Evolutionary conservation across 2,797 vertebrate species (phyloP).

Genomic region (Pygocentrus nattereri): DNA sequence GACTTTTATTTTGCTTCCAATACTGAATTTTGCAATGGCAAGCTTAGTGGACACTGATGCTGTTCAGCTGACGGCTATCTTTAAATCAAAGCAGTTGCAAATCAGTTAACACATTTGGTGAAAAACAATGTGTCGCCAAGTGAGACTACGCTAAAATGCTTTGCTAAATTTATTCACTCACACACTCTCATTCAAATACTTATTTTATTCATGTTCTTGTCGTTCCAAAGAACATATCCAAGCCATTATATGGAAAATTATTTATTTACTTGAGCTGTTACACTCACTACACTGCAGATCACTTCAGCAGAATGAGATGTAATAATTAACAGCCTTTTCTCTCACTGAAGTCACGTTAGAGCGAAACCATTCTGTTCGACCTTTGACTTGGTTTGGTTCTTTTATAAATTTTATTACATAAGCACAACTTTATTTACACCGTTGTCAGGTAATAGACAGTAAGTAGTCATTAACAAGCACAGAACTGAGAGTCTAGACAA

Average conservation of each 20-base stretch:
- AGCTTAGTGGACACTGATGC: background rate
- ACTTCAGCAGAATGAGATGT: background rate
- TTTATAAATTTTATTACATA: background rate
- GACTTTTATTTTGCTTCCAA: slow-evolving; percentile 8
- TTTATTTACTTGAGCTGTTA: background rate
- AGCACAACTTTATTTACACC: background rate
- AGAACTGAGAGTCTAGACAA: background rate
- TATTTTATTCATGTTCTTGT: background rate
- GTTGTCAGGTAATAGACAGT: background rate
- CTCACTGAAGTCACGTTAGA: background rate
- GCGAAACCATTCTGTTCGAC: background rate
- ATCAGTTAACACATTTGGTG: too few relatives aligned
- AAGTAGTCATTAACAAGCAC: background rate
- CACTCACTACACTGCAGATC: background rate
- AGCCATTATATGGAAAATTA: background rate
- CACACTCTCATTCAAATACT: too few relatives aligned
- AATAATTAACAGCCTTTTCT: background rate
- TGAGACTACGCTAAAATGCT: background rate
- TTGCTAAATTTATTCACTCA: background rate
- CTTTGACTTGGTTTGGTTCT: background rate
- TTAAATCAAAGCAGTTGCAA: too few relatives aligned
- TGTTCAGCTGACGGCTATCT: too few relatives aligned
- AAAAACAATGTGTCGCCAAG: background rate
- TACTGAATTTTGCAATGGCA: background rate
- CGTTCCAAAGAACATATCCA: background rate